phyloP scores from a whole-genome alignment of 2,113 vertebrate species.

The Pholis gunnellus region DNA sequence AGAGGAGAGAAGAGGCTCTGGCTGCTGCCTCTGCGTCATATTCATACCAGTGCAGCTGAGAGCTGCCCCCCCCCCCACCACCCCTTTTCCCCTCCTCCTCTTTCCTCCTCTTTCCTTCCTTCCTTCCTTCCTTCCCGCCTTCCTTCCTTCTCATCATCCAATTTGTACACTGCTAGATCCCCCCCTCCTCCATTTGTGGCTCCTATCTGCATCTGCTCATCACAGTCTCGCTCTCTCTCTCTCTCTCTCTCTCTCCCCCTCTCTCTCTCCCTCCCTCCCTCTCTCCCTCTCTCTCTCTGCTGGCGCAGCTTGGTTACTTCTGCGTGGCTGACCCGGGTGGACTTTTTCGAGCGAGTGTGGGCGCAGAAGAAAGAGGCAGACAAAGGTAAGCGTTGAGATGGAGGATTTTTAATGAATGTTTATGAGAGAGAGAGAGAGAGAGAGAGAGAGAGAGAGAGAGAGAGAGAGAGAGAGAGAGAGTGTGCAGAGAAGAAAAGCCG shows the following conservation, averaged over 20 bases:
- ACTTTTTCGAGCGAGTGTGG: slow-evolving; percentile 65
- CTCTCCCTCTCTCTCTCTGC: slow-evolving; percentile 55
- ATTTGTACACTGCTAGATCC: slow-evolving; percentile 70
- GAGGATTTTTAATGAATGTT: slow-evolving; percentile 51
- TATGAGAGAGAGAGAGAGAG: slow-evolving; percentile 18
- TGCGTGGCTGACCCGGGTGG: slow-evolving; percentile 72
- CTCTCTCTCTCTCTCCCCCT: slow-evolving; percentile 37
- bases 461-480: neutral
- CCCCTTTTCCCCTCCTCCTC: slow-evolving; percentile 16
- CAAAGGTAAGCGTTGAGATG: slow-evolving; percentile 73
- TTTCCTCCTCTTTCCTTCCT: slow-evolving; percentile 38
- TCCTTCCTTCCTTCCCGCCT: slow-evolving; percentile 36
- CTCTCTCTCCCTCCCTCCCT: slow-evolving; percentile 53
- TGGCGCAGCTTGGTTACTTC: slow-evolving; percentile 70
- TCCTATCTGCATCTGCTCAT: slow-evolving; percentile 74
- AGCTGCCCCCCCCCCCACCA: slow-evolving; percentile 53
- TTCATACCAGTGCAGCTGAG: slow-evolving; percentile 85
- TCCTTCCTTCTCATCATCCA: slow-evolving; percentile 75
- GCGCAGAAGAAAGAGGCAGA: slow-evolving; percentile 59
- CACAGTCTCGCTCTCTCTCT: slow-evolving; percentile 50
- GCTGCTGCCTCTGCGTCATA: slow-evolving; percentile 86
- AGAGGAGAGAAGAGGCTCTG: slow-evolving; percentile 78
- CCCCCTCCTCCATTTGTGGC: slow-evolving; percentile 62
- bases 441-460: slow-evolving; percentile 1
- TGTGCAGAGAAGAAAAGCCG: neutral